A percentile compares a stretch with the other conserved stretches of the same genome.
These are phyloP conservation scores for Morpho deidamia DNA, from an alignment of 2,888 invertebrate species.

Conservation along the genomic window DNA sequence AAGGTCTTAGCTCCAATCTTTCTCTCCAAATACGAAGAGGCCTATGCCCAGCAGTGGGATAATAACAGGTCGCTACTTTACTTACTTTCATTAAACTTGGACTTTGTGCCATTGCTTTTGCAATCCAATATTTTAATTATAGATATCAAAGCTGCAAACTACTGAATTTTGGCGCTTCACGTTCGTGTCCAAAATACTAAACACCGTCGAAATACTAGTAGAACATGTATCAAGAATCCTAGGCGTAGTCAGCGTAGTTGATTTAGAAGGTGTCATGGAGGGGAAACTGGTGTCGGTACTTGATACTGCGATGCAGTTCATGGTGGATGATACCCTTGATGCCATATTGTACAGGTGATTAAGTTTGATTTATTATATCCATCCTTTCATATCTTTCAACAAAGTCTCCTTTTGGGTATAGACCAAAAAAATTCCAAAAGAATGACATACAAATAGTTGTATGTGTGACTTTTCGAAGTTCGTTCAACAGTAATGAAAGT, in stretches of 20 bases:
- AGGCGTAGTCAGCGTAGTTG: slow-evolving; percentile 59
- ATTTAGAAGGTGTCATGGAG: slow-evolving; percentile 42
- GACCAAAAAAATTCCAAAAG: no score
- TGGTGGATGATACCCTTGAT: slow-evolving; percentile 64
- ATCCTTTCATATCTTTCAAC: no score
- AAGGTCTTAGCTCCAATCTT: no score
- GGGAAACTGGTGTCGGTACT: slow-evolving; percentile 55
- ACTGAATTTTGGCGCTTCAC: slow-evolving; percentile 67
- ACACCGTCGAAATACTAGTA: slow-evolving; percentile 51
- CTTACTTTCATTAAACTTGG: no score
- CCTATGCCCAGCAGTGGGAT: no score
- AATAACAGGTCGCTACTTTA: no score
- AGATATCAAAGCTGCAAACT: slow-evolving; percentile 52
- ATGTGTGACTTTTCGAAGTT: no score
- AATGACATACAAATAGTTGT: no score
- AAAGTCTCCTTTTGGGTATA: no score
- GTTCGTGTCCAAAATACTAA: slow-evolving; percentile 64
- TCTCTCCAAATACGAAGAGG: no score
- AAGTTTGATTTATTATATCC: background rate
- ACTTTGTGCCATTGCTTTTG: no score
- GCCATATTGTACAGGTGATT: slow-evolving; percentile 63
- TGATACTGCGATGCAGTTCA: slow-evolving; percentile 59
- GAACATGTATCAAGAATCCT: slow-evolving; percentile 59
- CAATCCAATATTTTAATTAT: background rate
- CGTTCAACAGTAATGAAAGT: no score